Base-by-base conservation (phyloP, 2,113 vertebrate genomes). In the Paradisaea rubra region DNA sequence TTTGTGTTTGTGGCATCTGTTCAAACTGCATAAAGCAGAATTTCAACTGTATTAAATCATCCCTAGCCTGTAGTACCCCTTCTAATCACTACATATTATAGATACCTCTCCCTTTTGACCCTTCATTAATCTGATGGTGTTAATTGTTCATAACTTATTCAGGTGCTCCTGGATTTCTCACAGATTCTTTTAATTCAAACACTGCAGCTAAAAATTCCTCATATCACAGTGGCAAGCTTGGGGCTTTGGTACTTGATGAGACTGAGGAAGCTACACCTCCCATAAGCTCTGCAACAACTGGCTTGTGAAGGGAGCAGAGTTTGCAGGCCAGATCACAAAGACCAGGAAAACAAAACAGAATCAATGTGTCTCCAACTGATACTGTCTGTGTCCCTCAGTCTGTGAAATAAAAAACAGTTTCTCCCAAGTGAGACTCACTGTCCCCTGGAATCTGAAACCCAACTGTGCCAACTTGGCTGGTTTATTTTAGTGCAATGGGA, bases 381-480 rank as follows among this genome's bases (percentile, higher is more conserved):
- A 50, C 6, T 30, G 60, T 66, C 47, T 10, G 4, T 57, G 57
- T 56, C 3, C 5, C 57, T 74, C 20, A 37, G 61, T 17, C 69
- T 56, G 86, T 56, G 78, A 95, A 93, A 94, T 39, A 71, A 71
- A 89, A 88, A 87, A 3, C 71, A 78, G 53, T 76, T 93, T 94
- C 66, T 96, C 88, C 91, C n/a, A 85, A 76, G 66, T 59, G 87
- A 79, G 78, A 66, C 56, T 85, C 44, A 3, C 70, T 85, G 78
- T 96, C 57, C 89, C 84, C 53, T 72, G 94, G 86, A 91, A 95
- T 71, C 80, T 47, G 88, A 96, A 90, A 93, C 71, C 80, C 59
- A 88, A 42, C 79, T 66, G 54, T 54, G 57, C 49, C 6, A 7
- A 13, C 63, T 63, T 61, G n/a, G 37, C 59, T 42, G 76, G 82